These are phyloP conservation scores for Drosophila putrida DNA, from an alignment of 2,888 invertebrate species.

Conservation along the genomic window DNA sequence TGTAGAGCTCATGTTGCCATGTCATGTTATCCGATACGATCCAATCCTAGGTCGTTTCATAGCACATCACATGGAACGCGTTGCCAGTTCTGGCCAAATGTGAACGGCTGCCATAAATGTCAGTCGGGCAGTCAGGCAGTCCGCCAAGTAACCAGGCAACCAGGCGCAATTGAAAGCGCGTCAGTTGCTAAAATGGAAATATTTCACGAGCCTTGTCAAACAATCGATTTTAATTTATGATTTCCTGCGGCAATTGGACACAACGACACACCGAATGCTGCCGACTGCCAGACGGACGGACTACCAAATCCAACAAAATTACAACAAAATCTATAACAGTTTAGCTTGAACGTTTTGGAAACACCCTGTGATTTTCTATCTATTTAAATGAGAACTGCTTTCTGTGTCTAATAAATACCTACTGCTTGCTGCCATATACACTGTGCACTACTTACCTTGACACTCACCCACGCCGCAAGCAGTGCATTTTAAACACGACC, in stretches of 20 bases:
- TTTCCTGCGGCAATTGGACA: constrained; percentile 77
- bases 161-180: constrained; percentile 40
- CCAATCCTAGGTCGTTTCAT: constrained; percentile 6
- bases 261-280: constrained; percentile 27
- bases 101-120: constrained; percentile 55
- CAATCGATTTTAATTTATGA: constrained; percentile 83
- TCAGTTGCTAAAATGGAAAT: constrained; percentile 58
- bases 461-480: neutral
- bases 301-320: constrained; percentile 20
- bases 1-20: constrained; percentile 62
- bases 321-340: neutral
- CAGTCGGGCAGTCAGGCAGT: neutral
- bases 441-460: neutral
- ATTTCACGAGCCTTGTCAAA: constrained; percentile 77
- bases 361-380: neutral
- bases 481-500: neutral
- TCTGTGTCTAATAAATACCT: neutral
- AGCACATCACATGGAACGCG: constrained; percentile 7
- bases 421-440: neutral
- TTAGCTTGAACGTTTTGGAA: neutral
- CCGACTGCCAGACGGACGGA: constrained; percentile 16
- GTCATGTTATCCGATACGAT: constrained; percentile 59
- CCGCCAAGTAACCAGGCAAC: neutral
- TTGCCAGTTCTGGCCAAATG: constrained; percentile 45
- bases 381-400: neutral